Percentiles rank a stretch among this genome's conserved stretches.
Evolutionary conservation across 2,888 invertebrate genomes (phyloP).

Genomic region (Diaprepes abbreviatus): DNA sequence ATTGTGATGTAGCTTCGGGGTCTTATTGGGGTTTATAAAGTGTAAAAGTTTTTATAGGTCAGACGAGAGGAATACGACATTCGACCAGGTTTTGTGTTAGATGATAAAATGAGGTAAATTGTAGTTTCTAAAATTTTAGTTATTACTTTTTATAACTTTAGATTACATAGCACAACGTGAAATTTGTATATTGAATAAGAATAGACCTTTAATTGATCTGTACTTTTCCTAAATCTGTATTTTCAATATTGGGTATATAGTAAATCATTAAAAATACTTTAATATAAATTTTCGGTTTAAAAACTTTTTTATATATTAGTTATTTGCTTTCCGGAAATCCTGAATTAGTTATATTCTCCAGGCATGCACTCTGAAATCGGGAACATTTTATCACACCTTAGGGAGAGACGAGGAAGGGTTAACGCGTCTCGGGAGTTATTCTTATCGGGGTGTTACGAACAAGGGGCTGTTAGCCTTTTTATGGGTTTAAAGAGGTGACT

Average conservation of each 20-base stretch:
- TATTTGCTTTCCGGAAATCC: not conserved
- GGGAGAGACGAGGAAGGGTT: conserved; percentile 14
- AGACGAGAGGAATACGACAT: not conserved
- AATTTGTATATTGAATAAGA: no score
- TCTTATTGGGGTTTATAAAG: conserved; percentile 15
- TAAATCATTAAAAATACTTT: no score
- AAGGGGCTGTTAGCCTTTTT: conserved; percentile 17
- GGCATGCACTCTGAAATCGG: conserved; percentile 19
- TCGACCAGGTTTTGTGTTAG: no score
- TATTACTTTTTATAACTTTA: no score
- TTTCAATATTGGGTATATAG: no score
- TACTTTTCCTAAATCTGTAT: no score
- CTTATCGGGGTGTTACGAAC: conserved; percentile 6
- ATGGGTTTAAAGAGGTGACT: not conserved
- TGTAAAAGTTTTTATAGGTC: conserved; percentile 18
- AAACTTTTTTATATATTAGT: no score
- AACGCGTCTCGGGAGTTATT: conserved; percentile 1
- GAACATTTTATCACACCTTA: not conserved
- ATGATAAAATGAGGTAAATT: no score
- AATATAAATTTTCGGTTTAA: no score
- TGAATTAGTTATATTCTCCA: conserved; percentile 11
- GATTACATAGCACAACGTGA: no score
- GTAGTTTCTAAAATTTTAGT: no score
- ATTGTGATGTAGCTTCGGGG: conserved; percentile 18
- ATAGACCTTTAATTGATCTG: no score